Base-by-base conservation (phyloP, 2,888 invertebrate genomes). In the Deroplatys truncata region DNA sequence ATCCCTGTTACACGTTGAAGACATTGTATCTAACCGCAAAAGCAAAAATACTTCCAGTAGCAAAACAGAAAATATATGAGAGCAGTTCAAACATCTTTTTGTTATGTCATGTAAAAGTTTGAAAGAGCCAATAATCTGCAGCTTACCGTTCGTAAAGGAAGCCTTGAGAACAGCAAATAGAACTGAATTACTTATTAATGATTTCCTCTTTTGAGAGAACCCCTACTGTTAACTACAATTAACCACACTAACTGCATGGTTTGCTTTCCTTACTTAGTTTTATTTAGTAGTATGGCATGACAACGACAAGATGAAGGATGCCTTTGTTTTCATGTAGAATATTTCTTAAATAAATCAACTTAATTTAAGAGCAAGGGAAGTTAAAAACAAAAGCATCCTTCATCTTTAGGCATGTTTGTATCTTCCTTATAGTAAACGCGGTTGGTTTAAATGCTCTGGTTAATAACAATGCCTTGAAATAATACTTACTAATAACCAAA, bases 221-320 rank as follows among this genome's bases (percentile, higher is more conserved):
- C 7, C 43, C 10, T 43, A 43, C 43, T 43, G 49, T 29, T 84
- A 20, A 82, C 31, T 87, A 28, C 83, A n/a, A 87, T 87, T 87
- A 87, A 87, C 87, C 87, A 87, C 25, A 83, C 87, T 87, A 87
- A 87, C 87, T 87, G 87, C 87, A 87, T 87, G 87, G 2, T 4
- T 83, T 35, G 0, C 56, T 20, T 72, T 7, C 20, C 56, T 25
- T 20, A 20, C 5, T 49, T 72, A 72, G 56, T 15, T 72, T 20
- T 72, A 72, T 20, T 72, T 72, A 72, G 56, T 25, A 72, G 5
- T 72, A 72, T 72, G 20, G 56, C 56, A 72, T 72, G 56, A 20
- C 3, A 72, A 72, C 10, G 13, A 43, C 20, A 72, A 72, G 56
- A 72, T 72, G 56, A 72, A 72, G 56, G 56, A 72, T 72, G 20